Evolutionary conservation across 1,140 invertebrate genomes (phyloP), one percentile per base, ranked within the genome.

Genomic region (Microplitis mediator): DNA sequence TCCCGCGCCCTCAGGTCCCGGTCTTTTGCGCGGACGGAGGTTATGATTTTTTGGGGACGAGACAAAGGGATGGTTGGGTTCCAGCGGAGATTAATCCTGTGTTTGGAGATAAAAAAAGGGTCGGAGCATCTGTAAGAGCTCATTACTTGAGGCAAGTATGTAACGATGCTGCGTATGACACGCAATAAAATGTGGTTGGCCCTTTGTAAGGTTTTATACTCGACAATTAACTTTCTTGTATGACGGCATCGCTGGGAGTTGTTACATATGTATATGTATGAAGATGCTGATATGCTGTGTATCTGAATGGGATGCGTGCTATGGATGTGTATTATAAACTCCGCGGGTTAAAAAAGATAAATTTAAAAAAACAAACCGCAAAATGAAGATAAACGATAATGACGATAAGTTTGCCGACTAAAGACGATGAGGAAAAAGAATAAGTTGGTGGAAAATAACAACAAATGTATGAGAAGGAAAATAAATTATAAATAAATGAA

Each of bases 61-160:
- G 5, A 54, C 5, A 54, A 54, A 54, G 13, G 52, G 52, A 13
- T n/a, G 13, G 14, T 54, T 54, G 9, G 52, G 4, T 6, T 54
- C 9, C 9, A 4, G 9, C 5, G 36, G 36, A 39, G 5, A 9
- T 8, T n/a, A 54, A 54, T 11, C 5, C 4, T 54, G 52, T 8
- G 5, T 54, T n/a, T 16, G 52, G n/a, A 58, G 23, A 31, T 8
- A 58, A 31, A 23, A 31, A 31, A 31, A 31, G 5, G 51, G 16
- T 2, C 4, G 13, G 76, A 64, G 11, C 74, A 74, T 75, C 73
- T 73, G 65, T 69, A 66, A 75, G 74, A 79, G 73, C 75, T 78
- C 74, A 77, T 78, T 80, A 80, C 78, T 74, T 75, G 56, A 61
- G 32, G 74, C 77, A 72, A 79, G 77, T 81, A 79, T 81, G 78